Conservation (phyloP, 35 echinoderm and acorn worm species). For the Ophioderma brevispina region DNA sequence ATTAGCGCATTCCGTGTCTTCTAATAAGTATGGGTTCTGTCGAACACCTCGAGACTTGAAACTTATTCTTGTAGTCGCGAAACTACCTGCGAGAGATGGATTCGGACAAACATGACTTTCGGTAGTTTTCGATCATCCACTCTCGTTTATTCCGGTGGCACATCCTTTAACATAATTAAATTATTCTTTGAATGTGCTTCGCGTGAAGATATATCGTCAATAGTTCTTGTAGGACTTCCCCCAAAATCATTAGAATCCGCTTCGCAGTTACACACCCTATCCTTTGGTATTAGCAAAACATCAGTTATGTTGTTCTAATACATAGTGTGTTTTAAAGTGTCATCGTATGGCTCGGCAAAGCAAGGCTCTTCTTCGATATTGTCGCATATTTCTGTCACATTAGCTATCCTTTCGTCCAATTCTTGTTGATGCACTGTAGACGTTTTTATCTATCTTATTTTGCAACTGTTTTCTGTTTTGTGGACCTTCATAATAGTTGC, state of each 20-base stretch:
- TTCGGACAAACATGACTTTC: slow-evolving; percentile 76
- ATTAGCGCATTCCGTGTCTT: slow-evolving; percentile 35
- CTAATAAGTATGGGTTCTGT: slow-evolving; percentile 28
- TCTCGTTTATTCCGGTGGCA: slow-evolving; percentile 9
- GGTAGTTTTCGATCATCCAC: slow-evolving; percentile 50
- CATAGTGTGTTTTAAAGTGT: not conserved
- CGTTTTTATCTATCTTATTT: too few relatives aligned
- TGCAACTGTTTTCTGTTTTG: too few relatives aligned
- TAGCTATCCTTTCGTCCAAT: too few relatives aligned
- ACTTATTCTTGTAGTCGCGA: slow-evolving; percentile 83
- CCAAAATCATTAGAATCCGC: slow-evolving; percentile 65
- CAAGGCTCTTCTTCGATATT: too few relatives aligned
- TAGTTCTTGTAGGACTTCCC: slow-evolving; percentile 14
- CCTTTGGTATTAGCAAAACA: slow-evolving; percentile 12
- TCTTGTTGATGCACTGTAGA: too few relatives aligned
- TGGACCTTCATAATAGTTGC: too few relatives aligned
- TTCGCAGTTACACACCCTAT: slow-evolving; percentile 80
- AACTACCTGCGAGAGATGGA: slow-evolving; percentile 62
- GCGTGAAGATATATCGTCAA: slow-evolving; percentile 35
- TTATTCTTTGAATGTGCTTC: slow-evolving; percentile 60
- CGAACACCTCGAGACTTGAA: slow-evolving; percentile 35
- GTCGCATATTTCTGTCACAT: too few relatives aligned
- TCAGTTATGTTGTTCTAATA: not conserved
- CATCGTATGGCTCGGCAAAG: not conserved
- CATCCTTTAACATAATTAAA: slow-evolving; percentile 18